phyloP scores from a whole-genome alignment of 1,140 invertebrate genomes.

The Callitettix versicolor region DNA sequence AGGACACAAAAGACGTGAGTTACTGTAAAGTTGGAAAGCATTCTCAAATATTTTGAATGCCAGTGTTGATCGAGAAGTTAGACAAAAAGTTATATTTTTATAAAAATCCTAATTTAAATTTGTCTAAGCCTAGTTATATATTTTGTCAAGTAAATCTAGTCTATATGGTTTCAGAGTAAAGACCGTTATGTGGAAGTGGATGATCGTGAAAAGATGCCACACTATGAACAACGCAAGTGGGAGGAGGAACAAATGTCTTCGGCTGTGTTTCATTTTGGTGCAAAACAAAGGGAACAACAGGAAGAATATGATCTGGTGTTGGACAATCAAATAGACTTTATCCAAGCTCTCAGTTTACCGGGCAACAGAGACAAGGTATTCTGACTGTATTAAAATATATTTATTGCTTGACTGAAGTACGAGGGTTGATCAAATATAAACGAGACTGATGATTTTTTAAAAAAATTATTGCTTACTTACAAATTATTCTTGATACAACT shows the following conservation, averaged over 20 bases:
- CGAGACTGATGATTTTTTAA: slow-evolving; percentile 15
- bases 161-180: slow-evolving; percentile 31
- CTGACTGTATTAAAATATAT: not conserved
- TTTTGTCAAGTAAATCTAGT: too few relatives aligned
- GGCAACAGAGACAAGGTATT: slow-evolving; percentile 53
- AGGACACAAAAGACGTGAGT: slow-evolving; percentile 53
- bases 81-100: too few relatives aligned
- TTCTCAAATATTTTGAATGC: too few relatives aligned
- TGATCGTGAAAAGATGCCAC: slow-evolving; percentile 69
- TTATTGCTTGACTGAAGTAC: not conserved
- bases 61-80: too few relatives aligned
- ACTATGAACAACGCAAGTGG: slow-evolving; percentile 95
- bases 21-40: not conserved
- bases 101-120: too few relatives aligned
- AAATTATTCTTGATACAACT: too few relatives aligned
- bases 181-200: slow-evolving; percentile 81
- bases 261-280: slow-evolving; percentile 87
- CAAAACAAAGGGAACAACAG: slow-evolving; percentile 69
- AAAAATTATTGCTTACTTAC: too few relatives aligned
- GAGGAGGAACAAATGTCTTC: slow-evolving; percentile 93
- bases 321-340: slow-evolving; percentile 96
- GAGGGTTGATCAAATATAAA: too few relatives aligned
- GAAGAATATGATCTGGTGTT: slow-evolving; percentile 89
- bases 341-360: slow-evolving; percentile 82
- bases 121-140: too few relatives aligned